phyloP scores from a whole-genome alignment of 2,113 vertebrate genomes.

The Nothobranchius kuhntae region DNA sequence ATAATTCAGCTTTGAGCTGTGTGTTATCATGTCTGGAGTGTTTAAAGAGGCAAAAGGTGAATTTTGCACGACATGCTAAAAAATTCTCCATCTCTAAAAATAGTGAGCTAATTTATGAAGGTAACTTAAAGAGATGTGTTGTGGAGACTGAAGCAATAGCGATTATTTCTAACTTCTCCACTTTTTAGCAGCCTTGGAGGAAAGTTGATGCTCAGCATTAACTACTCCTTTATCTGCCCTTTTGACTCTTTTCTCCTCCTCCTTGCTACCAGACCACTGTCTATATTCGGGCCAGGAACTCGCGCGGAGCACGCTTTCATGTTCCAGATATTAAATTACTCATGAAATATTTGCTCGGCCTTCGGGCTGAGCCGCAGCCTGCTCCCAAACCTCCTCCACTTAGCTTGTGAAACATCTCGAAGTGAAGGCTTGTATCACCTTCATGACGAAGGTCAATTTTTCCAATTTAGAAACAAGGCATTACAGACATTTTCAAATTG shows the following conservation, averaged over 20 bases:
- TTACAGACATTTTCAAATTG: conserved; percentile 70
- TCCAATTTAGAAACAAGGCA: conserved; percentile 74
- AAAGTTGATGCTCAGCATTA: conserved; percentile 44
- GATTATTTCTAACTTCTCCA: conserved; percentile 22
- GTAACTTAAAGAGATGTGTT: not conserved
- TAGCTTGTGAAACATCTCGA: conserved; percentile 62
- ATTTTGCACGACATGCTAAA: no score
- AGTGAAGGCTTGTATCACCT: conserved; percentile 74
- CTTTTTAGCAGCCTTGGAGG: conserved; percentile 19
- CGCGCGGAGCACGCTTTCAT: conserved; percentile 66
- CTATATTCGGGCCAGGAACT: conserved; percentile 63
- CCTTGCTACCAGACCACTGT: conserved; percentile 57
- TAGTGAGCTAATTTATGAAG: not conserved
- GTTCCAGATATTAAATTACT: conserved; percentile 86
- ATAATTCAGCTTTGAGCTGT: no score
- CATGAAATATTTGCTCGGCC: conserved; percentile 82
- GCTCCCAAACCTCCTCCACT: conserved; percentile 69
- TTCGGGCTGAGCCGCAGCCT: conserved; percentile 66
- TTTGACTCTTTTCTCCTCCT: conserved; percentile 2
- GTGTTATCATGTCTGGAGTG: no score
- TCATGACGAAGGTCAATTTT: conserved; percentile 77
- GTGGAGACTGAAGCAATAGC: not conserved
- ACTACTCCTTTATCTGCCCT: conserved; percentile 35
- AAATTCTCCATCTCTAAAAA: not conserved
- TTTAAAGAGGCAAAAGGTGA: no score